These are phyloP conservation scores for Lateolabrax maculatus DNA, from an alignment of 2,797 vertebrate genomes.

Conservation along the genomic window DNA sequence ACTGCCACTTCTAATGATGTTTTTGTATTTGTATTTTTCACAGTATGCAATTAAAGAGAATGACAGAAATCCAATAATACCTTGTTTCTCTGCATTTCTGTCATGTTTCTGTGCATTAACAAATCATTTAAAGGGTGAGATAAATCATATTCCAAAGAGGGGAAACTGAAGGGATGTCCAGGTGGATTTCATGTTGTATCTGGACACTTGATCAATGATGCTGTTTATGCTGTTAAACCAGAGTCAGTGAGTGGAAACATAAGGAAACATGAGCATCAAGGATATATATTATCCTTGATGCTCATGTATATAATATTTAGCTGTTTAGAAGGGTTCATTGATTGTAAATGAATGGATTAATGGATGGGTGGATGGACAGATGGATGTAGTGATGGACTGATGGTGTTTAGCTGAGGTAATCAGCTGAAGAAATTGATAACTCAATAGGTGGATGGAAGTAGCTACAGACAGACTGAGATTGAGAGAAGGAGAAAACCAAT, in stretches of 20 bases:
- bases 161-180: not conserved
- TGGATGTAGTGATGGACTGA: not conserved
- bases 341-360: not conserved
- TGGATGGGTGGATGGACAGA: not conserved
- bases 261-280: too few relatives aligned
- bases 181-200: too few relatives aligned
- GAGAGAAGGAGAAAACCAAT: not conserved
- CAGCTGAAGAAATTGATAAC: not conserved
- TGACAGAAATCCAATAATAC: not conserved
- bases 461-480: not conserved
- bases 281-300: too few relatives aligned
- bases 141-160: not conserved
- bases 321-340: not conserved
- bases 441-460: not conserved
- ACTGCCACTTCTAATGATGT: not conserved
- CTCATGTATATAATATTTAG: too few relatives aligned
- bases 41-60: not conserved
- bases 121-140: not conserved
- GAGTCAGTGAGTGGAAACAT: not conserved
- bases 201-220: not conserved
- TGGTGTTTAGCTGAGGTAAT: too few relatives aligned
- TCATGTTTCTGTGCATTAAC: not conserved
- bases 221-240: not conserved
- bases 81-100: not conserved
- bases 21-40: too few relatives aligned